A percentile compares a stretch with the other conserved stretches of the same genome.
Evolutionary conservation across 2,797 vertebrate genomes (phyloP).

Genomic region (Australoheros facetus): DNA sequence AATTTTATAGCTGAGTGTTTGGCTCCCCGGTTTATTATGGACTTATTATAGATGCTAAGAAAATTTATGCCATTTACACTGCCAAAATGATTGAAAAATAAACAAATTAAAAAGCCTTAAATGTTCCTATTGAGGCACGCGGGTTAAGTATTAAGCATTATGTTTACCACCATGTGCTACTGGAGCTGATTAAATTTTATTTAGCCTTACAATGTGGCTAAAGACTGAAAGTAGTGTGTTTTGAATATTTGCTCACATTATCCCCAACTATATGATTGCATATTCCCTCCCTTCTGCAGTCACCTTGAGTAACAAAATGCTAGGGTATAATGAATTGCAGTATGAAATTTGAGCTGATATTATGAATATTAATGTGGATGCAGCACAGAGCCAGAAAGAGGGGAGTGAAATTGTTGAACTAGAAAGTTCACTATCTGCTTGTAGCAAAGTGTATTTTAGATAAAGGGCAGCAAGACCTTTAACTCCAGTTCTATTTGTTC

Average conservation of each 20-base stretch:
- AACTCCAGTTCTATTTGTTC: slow-evolving; percentile 44
- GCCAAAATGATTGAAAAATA: background rate
- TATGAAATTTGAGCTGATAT: slow-evolving; percentile 56
- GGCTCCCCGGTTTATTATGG: background rate
- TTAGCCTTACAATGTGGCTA: slow-evolving; percentile 1
- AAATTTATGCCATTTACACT: background rate
- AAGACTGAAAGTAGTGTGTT: slow-evolving; percentile 32
- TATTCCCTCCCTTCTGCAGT: slow-evolving; percentile 35
- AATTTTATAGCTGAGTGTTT: background rate
- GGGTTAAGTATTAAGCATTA: slow-evolving; percentile 27
- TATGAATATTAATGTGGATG: slow-evolving; percentile 70
- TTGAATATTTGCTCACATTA: slow-evolving; percentile 39
- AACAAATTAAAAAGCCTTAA: background rate
- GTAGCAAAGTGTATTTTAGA: slow-evolving; percentile 18
- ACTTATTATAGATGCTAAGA: background rate
- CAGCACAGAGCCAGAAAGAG: slow-evolving; percentile 32
- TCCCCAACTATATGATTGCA: slow-evolving; percentile 31
- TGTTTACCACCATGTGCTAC: slow-evolving; percentile 33
- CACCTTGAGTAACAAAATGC: slow-evolving; percentile 60
- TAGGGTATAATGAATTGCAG: slow-evolving; percentile 51
- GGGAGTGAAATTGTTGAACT: slow-evolving; percentile 15
- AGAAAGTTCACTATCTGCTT: slow-evolving; percentile 24
- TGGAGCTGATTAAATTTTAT: slow-evolving; percentile 42
- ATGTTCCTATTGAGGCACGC: background rate
- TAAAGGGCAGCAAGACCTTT: slow-evolving; percentile 67